These are phyloP conservation scores for Amiota minor DNA, from an alignment of 2,888 invertebrate species.

Conservation along the genomic window DNA sequence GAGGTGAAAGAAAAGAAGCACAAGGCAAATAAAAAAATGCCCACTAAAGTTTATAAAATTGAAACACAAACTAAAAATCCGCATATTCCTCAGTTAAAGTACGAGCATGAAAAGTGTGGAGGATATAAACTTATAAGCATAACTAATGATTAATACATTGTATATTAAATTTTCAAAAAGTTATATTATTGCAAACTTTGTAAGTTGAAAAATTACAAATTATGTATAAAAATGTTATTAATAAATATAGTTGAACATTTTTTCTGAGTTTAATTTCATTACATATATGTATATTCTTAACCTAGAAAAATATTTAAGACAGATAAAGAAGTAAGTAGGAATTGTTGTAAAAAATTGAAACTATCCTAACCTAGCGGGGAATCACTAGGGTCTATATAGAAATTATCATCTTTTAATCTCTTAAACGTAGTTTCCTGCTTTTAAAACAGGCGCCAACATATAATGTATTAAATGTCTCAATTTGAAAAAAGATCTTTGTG, in stretches of 20 bases:
- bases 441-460: too few relatives aligned
- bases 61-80: constrained; percentile 34
- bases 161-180: constrained; percentile 29
- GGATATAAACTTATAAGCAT: constrained; percentile 33
- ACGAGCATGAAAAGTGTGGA: too few relatives aligned
- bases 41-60: too few relatives aligned
- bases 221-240: constrained; percentile 61
- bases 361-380: too few relatives aligned
- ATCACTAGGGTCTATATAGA: too few relatives aligned
- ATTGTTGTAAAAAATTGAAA: too few relatives aligned
- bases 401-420: too few relatives aligned
- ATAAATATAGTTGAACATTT: constrained; percentile 66
- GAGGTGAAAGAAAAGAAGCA: too few relatives aligned
- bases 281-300: neutral
- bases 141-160: constrained; percentile 34
- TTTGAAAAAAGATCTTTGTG: constrained; percentile 31
- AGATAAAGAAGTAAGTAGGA: too few relatives aligned
- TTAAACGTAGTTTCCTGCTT: too few relatives aligned
- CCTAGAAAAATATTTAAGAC: neutral
- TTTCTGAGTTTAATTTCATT: constrained; percentile 23
- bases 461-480: too few relatives aligned
- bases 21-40: too few relatives aligned
- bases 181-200: constrained; percentile 43
- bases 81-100: constrained; percentile 28
- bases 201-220: constrained; percentile 49